Percentiles rank a stretch among this genome's conserved stretches.
Evolutionary conservation across 1,140 invertebrate species (phyloP).

Genomic region (Drosophila gunungcola): DNA sequence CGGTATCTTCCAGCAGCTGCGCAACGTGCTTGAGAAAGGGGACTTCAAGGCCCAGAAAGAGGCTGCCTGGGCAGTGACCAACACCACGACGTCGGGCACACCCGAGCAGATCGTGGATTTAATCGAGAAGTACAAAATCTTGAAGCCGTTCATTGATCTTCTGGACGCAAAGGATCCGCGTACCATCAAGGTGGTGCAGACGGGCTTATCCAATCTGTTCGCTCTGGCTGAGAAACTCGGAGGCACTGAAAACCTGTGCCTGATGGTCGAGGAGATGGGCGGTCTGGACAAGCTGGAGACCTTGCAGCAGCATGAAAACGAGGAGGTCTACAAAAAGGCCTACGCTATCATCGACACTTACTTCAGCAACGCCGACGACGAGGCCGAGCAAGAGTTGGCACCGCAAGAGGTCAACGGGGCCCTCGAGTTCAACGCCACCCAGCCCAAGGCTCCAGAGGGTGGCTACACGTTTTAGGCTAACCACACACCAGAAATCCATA

Average conservation of each 20-base stretch:
- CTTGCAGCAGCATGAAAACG: conserved; percentile 98
- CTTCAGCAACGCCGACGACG: conserved; percentile 88
- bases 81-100: conserved; percentile 97
- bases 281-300: conserved; percentile 97
- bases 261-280: conserved; percentile 94
- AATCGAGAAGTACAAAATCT: conserved; percentile 91
- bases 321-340: conserved; percentile 96
- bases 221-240: conserved; percentile 88
- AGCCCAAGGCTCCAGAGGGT: conserved; percentile 76
- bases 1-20: conserved; percentile 71
- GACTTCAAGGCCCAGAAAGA: conserved; percentile 99
- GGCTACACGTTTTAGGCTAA: conserved; percentile 75
- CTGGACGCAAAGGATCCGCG: conserved; percentile 92
- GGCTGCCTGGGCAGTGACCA: conserved; percentile 99
- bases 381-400: conserved; percentile 80
- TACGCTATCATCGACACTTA: conserved; percentile 93
- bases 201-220: conserved; percentile 94
- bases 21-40: conserved; percentile 88
- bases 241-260: conserved; percentile 91
- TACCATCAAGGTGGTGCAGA: conserved; percentile 93
- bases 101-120: conserved; percentile 93
- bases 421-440: conserved; percentile 74
- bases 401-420: conserved; percentile 81
- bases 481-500: conserved; percentile 7
- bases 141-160: conserved; percentile 94